Percentiles rank a stretch among this genome's conserved stretches.
These are phyloP conservation scores for Saturnia japonica DNA, from an alignment of 2,888 invertebrate genomes.

Conservation along the genomic window DNA sequence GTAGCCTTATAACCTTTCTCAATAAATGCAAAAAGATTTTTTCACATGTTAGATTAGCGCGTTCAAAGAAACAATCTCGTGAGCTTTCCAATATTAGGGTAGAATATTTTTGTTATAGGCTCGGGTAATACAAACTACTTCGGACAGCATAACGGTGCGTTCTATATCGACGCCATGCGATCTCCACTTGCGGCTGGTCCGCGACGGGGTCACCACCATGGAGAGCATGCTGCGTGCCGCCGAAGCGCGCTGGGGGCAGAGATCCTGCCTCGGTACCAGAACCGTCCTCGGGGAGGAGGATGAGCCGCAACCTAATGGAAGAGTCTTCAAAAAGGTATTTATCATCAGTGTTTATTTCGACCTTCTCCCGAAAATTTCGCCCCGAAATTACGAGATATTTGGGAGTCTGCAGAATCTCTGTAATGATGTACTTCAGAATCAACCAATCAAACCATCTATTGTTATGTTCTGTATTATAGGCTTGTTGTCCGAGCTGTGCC, in stretches of 20 bases:
- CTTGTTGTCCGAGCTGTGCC: no score
- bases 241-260: slow-evolving; percentile 86
- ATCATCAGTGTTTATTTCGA: background rate
- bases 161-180: slow-evolving; percentile 86
- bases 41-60: no score
- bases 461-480: no score
- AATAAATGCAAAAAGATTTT: no score
- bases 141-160: slow-evolving; percentile 87
- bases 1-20: no score
- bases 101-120: slow-evolving; percentile 77
- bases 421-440: no score
- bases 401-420: no score
- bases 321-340: slow-evolving; percentile 97
- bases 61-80: no score
- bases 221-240: slow-evolving; percentile 92
- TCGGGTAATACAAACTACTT: slow-evolving; percentile 84
- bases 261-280: slow-evolving; percentile 93
- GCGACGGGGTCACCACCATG: slow-evolving; percentile 90
- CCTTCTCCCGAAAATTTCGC: background rate
- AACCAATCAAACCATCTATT: no score
- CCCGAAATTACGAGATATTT: background rate
- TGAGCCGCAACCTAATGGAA: slow-evolving; percentile 96
- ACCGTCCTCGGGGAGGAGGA: slow-evolving; percentile 96
- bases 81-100: no score
- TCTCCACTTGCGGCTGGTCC: slow-evolving; percentile 87